A percentile compares a stretch with the other conserved stretches of the same genome.
These are phyloP conservation scores for Coregonus suidteri DNA, from an alignment of 2,797 vertebrate species.

Conservation along the genomic window DNA sequence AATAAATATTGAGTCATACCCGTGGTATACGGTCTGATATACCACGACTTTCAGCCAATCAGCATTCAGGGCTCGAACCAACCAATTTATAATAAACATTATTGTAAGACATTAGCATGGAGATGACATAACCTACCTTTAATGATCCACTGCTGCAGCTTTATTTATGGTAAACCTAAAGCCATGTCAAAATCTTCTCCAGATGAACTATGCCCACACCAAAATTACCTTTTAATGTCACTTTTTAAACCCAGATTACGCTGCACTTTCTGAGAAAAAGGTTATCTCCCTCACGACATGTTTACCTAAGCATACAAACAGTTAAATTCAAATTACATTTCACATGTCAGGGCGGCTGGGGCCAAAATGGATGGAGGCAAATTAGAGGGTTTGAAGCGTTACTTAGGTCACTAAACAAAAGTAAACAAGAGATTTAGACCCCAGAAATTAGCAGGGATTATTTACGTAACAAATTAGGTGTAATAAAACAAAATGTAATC, in stretches of 20 bases:
- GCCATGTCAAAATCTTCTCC: background rate
- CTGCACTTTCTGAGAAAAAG: slow-evolving; percentile 47
- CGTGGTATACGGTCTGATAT: too few species aligned
- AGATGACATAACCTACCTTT: background rate
- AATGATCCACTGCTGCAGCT: background rate
- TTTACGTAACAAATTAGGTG: slow-evolving; percentile 91
- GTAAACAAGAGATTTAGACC: slow-evolving; percentile 85
- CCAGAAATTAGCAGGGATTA: slow-evolving; percentile 82
- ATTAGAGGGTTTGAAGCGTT: slow-evolving; percentile 51
- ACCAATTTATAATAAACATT: slow-evolving; percentile 16
- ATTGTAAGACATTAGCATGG: slow-evolving; percentile 4
- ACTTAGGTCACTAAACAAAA: slow-evolving; percentile 78
- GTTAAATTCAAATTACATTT: slow-evolving; percentile 56
- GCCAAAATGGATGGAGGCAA: slow-evolving; percentile 50
- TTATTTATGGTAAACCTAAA: background rate
- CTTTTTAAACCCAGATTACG: slow-evolving; percentile 44
- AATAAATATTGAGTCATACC: too few species aligned
- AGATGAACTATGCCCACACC: background rate
- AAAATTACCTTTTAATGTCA: slow-evolving; percentile 9
- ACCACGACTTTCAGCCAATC: too few species aligned
- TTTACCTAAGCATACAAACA: slow-evolving; percentile 61
- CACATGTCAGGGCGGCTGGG: slow-evolving; percentile 49
- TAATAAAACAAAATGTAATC: slow-evolving; percentile 88
- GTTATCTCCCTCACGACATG: slow-evolving; percentile 56
- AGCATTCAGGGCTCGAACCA: too few species aligned